Percentiles rank a stretch among this genome's conserved stretches.
Evolutionary conservation across 1,140 invertebrate species (phyloP).

Genomic region (Rhyacophila brunnea): DNA sequence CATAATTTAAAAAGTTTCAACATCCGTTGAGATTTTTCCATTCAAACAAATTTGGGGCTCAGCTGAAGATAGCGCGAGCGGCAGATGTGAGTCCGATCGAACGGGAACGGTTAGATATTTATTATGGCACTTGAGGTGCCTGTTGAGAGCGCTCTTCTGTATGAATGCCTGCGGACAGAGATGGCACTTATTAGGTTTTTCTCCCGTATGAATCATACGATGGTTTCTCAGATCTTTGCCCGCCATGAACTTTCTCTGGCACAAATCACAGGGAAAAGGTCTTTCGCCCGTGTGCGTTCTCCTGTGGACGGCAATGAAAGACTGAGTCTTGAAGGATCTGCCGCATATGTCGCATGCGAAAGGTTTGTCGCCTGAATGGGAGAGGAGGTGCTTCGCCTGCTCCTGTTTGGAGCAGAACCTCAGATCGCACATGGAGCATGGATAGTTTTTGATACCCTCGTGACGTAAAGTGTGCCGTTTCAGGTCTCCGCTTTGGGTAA

Average conservation of each 20-base stretch:
- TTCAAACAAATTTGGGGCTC: too few relatives aligned
- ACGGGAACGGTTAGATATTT: not conserved
- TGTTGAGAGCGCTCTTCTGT: conserved; percentile 51
- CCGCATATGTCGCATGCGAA: conserved; percentile 42
- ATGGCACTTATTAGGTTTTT: conserved; percentile 59
- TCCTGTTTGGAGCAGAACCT: conserved; percentile 6
- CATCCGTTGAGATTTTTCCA: too few relatives aligned
- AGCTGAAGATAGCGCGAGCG: too few relatives aligned
- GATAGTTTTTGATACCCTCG: conserved; percentile 9
- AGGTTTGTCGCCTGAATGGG: conserved; percentile 41
- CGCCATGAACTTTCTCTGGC: conserved; percentile 54
- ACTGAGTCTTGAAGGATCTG: conserved; percentile 44
- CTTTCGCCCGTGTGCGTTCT: conserved; percentile 47
- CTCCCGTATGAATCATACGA: conserved; percentile 56
- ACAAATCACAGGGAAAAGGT: conserved; percentile 51
- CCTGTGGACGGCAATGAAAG: conserved; percentile 45
- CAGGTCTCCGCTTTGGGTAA: not conserved
- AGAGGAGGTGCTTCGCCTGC: conserved; percentile 21
- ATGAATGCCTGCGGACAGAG: conserved; percentile 57
- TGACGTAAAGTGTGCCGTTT: not conserved
- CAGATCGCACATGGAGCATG: not conserved
- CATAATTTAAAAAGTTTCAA: too few relatives aligned
- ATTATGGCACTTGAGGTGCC: conserved; percentile 45
- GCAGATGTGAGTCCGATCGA: too few relatives aligned
- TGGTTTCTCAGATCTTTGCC: conserved; percentile 56